A percentile compares a stretch with the other conserved stretches of the same genome.
These are phyloP conservation scores for Hemichromis elongatus DNA, from an alignment of 2,113 vertebrate species.

Conservation along the genomic window DNA sequence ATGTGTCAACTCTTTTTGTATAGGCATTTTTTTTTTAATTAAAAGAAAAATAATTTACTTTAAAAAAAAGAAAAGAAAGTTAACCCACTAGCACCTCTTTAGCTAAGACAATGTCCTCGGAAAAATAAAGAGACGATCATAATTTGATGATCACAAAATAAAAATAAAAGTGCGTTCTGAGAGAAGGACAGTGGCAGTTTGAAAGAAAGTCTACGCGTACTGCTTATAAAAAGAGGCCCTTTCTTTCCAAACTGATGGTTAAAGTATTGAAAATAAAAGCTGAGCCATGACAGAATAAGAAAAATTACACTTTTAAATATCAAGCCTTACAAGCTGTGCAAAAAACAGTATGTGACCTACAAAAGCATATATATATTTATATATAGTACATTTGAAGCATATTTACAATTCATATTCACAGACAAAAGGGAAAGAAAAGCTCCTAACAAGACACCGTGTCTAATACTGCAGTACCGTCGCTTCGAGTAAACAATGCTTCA, in stretches of 20 bases:
- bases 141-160: conserved; percentile 28
- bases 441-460: conserved; percentile 68
- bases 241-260: conserved; percentile 36
- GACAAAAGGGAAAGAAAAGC: conserved; percentile 38
- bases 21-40: conserved; percentile 22
- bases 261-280: conserved; percentile 71
- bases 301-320: conserved; percentile 74
- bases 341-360: conserved; percentile 86
- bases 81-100: conserved; percentile 60
- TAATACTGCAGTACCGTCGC: conserved; percentile 88
- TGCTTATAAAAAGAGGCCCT: conserved; percentile 38
- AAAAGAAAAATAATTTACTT: conserved; percentile 46
- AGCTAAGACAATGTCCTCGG: conserved; percentile 40
- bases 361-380: conserved; percentile 83
- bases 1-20: conserved; percentile 42
- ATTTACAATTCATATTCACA: conserved; percentile 96
- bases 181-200: conserved; percentile 33
- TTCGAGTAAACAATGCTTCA: conserved; percentile 67
- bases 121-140: conserved; percentile 38
- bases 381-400: conserved; percentile 90
- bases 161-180: conserved; percentile 45
- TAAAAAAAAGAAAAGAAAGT: conserved; percentile 22
- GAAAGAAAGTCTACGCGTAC: conserved; percentile 45
- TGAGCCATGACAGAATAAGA: conserved; percentile 72
- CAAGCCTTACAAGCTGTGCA: conserved; percentile 91